phyloP scores from a whole-genome alignment of 2,113 vertebrate species.

The Pseudorectes ferrugineus region DNA sequence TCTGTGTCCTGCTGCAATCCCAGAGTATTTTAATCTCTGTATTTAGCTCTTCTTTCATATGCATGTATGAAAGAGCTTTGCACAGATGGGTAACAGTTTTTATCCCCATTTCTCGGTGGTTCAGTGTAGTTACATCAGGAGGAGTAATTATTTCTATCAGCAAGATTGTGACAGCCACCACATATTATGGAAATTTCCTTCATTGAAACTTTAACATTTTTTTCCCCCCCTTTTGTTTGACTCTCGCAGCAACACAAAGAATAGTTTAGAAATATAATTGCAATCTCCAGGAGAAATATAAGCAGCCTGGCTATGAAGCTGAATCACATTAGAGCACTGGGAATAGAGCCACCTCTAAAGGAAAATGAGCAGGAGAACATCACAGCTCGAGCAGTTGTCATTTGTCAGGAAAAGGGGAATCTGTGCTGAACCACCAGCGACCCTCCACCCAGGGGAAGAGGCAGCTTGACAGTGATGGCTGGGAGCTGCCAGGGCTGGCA shows the following conservation, averaged over 20 bases:
- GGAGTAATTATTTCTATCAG: constrained; percentile 60
- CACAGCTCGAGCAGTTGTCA: not conserved
- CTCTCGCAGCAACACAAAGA: constrained; percentile 5
- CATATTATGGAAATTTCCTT: constrained; percentile 55
- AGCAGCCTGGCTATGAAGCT: not conserved
- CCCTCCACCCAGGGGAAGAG: not conserved
- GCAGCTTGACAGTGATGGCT: not conserved
- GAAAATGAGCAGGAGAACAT: constrained; percentile 24
- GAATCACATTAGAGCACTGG: not conserved
- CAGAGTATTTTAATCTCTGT: not conserved
- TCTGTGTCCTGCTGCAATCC: not conserved
- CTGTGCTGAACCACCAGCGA: not conserved
- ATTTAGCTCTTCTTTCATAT: not conserved
- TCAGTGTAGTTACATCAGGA: constrained; percentile 21
- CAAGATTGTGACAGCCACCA: constrained; percentile 60
- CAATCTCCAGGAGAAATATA: constrained; percentile 26
- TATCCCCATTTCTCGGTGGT: not conserved
- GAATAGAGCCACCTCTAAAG: constrained; percentile 3
- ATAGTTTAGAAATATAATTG: constrained; percentile 36
- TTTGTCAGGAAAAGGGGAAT: constrained; percentile 8
- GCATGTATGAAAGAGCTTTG: not conserved
- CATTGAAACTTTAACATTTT: not conserved
- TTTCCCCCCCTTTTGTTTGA: not conserved
- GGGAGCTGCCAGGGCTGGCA: not conserved
- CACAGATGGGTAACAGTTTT: not conserved